These are phyloP conservation scores for Bettongia penicillata DNA, from an alignment of 2,113 vertebrate genomes.

Conservation along the genomic window DNA sequence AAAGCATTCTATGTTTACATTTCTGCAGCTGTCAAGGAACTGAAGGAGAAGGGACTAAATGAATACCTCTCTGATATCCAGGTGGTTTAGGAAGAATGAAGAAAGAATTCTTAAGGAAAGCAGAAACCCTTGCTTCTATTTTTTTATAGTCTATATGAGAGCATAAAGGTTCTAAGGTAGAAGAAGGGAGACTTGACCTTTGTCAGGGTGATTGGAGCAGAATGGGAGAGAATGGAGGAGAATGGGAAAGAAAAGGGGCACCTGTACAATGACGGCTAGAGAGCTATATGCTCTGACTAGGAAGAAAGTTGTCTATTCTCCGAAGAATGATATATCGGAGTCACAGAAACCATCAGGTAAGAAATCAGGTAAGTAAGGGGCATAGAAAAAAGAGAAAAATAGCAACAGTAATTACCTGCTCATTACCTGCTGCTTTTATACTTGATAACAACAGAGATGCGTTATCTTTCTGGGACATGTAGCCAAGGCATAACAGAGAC, in stretches of 20 bases:
- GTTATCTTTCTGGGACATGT: neutral
- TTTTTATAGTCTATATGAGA: neutral
- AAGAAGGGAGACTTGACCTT: neutral
- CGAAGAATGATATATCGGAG: neutral
- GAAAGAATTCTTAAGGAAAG: neutral
- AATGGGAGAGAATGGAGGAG: neutral
- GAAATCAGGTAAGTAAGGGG: neutral
- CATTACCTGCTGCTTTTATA: neutral
- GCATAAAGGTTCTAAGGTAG: neutral
- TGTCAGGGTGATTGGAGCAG: neutral
- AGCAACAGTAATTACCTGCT: neutral
- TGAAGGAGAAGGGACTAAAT: neutral
- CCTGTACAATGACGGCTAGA: neutral
- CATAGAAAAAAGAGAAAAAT: neutral
- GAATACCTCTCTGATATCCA: neutral
- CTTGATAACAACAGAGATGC: too few species aligned
- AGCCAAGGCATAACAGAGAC: neutral
- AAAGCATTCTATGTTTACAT: neutral
- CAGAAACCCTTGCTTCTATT: neutral
- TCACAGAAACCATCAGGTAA: neutral
- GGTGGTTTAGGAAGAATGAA: neutral
- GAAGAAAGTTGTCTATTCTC: neutral
- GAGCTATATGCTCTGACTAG: neutral
- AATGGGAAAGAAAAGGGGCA: neutral
- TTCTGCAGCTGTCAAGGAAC: neutral